Evolutionary conservation across 1,140 invertebrate species (phyloP).

Genomic region (Harpegnathos saltator): DNA sequence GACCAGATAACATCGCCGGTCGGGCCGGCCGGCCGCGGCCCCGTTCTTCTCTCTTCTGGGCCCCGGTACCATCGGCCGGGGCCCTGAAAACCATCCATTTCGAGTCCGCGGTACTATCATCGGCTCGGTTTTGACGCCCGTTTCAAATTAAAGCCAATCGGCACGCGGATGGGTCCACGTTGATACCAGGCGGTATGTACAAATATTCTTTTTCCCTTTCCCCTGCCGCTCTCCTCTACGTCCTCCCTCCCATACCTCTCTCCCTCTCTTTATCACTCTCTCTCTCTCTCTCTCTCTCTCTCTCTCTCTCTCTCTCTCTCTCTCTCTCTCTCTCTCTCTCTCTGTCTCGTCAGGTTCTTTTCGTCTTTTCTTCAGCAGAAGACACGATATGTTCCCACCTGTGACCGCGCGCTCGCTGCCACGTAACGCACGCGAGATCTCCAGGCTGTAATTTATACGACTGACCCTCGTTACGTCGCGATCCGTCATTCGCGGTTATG

Average conservation of each 20-base stretch:
- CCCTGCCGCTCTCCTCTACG: too few species aligned
- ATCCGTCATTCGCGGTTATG: slow-evolving; percentile 59
- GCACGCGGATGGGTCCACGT: slow-evolving; percentile 55
- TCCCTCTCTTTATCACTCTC: neutral
- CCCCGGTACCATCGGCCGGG: slow-evolving; percentile 58
- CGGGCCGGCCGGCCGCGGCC: slow-evolving; percentile 58
- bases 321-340: neutral
- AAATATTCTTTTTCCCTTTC: slow-evolving; percentile 23
- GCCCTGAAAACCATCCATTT: slow-evolving; percentile 78
- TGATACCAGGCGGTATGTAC: slow-evolving; percentile 37
- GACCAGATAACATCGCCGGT: slow-evolving; percentile 79
- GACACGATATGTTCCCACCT: slow-evolving; percentile 25
- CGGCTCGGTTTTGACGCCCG: slow-evolving; percentile 79
- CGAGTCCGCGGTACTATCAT: slow-evolving; percentile 76
- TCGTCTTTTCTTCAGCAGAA: neutral
- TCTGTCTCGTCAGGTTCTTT: neutral
- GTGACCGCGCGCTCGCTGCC: slow-evolving; percentile 3
- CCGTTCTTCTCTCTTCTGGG: slow-evolving; percentile 57
- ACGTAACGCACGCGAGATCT: slow-evolving; percentile 36
- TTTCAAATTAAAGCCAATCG: slow-evolving; percentile 80
- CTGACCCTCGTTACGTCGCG: slow-evolving; percentile 59
- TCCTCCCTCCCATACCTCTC: neutral
- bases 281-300: neutral
- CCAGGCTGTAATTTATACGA: slow-evolving; percentile 52
- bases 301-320: neutral